These are phyloP conservation scores for Pollimyrus isidori DNA, from an alignment of 2,113 vertebrate species.

Conservation along the genomic window DNA sequence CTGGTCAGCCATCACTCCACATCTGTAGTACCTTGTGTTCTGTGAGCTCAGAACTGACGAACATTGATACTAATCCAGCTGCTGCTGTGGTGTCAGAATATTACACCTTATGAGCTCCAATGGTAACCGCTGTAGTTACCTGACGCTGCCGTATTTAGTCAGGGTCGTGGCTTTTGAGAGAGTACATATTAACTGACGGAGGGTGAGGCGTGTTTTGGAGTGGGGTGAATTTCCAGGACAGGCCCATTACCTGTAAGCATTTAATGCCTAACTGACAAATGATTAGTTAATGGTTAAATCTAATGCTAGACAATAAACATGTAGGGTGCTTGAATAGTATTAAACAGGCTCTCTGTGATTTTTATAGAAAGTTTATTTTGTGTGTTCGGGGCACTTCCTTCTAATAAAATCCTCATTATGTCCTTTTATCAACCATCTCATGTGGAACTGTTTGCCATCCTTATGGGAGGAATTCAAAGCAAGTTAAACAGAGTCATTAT, in stretches of 20 bases:
- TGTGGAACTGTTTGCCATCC: not conserved
- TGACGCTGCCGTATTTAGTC: not conserved
- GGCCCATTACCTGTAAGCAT: not conserved
- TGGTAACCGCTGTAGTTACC: not conserved
- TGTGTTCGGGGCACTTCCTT: not conserved
- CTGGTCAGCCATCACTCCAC: not conserved
- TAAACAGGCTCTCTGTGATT: not conserved
- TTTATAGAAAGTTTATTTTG: not conserved
- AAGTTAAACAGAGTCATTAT: not conserved
- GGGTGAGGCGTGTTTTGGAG: not conserved
- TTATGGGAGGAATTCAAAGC: not conserved
- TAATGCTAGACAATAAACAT: not conserved
- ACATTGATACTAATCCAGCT: not conserved
- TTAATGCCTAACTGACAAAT: not conserved
- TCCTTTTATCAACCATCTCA: not conserved
- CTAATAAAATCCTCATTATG: not conserved
- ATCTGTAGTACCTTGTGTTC: not conserved
- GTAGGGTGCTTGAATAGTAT: not conserved
- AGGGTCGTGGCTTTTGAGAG: not conserved
- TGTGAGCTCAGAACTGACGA: not conserved
- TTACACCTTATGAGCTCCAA: not conserved
- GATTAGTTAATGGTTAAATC: not conserved
- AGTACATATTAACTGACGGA: not conserved
- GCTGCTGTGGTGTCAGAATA: not conserved
- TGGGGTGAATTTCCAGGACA: not conserved